Evolutionary conservation across 37 sponge, comb jelly and placozoan species (phyloP).

Genomic region (Ianthella basta): DNA sequence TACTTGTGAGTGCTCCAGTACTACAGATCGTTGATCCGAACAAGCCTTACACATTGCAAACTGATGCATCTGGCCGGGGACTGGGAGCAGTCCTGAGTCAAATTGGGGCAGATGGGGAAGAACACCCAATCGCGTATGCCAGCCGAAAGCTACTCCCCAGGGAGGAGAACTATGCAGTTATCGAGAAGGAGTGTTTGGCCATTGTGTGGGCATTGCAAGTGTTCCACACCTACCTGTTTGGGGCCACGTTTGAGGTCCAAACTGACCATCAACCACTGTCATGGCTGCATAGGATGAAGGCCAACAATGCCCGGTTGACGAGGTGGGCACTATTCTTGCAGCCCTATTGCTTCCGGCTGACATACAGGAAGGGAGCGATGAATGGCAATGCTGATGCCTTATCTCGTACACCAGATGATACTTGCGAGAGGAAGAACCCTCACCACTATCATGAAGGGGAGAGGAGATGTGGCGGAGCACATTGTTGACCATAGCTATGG

Average conservation of each 20-base stretch:
- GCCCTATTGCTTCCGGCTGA: constrained; percentile 8
- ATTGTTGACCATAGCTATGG: too few species aligned
- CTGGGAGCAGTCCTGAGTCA: constrained; percentile 48
- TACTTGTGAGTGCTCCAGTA: constrained; percentile 11
- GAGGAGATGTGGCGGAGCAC: too few species aligned
- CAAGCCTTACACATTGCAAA: constrained; percentile 17
- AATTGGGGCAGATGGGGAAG: constrained; percentile 25
- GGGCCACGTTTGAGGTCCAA: constrained; percentile 16
- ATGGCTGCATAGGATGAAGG: constrained; percentile 37
- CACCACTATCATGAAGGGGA: constrained; percentile 15
- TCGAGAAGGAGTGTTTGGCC: constrained; percentile 53
- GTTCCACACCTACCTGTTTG: constrained; percentile 33
- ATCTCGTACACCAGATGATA: background rate
- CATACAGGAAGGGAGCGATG: background rate
- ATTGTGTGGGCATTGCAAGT: constrained; percentile 29
- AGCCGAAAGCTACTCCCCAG: constrained; percentile 19
- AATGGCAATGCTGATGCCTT: constrained; percentile 47
- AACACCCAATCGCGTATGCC: constrained; percentile 47
- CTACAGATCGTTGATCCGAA: constrained; percentile 7
- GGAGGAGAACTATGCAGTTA: constrained; percentile 39
- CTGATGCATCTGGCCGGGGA: constrained; percentile 41
- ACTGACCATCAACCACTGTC: constrained; percentile 37
- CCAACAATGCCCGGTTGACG: constrained; percentile 31
- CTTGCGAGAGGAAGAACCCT: constrained; percentile 17
- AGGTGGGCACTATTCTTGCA: constrained; percentile 41